Base-by-base conservation (phyloP, 1,140 invertebrate species). In the Monochamus saltuarius region DNA sequence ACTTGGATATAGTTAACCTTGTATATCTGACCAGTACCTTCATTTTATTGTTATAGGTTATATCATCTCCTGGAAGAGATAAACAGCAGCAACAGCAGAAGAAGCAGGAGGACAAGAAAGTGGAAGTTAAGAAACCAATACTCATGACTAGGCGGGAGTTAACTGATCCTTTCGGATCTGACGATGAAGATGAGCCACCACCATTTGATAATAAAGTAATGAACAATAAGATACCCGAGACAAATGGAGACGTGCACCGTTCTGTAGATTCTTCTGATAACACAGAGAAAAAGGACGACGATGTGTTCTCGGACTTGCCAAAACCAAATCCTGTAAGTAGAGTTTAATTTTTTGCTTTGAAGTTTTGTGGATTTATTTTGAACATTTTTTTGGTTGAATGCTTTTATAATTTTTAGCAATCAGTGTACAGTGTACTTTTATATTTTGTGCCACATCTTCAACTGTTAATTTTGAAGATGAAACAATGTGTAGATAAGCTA, bases 91-190 rank as follows among this genome's bases (percentile, higher is more conserved):
- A 64, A 46, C 65, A 71, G 49, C 16, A 43, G 13, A 69, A 56
- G 35, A 62, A 64, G 17, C 45, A 65, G 47, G 61, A 65, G 52
- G 56, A 62, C 17, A 72, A 70, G 39, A 69, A 70, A 46, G 36
- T 17, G 7, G 70, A 75, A 61, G 71, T 75, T 35, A 78, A 80
- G 61, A 81, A 82, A 66, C 81, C 82, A 40, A 79, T 83, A 66
- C 77, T 94, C 66, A 94, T 94, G 91, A 93, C 91, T 1, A 83
- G 90, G 61, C 87, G 91, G 55, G 90, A 95, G 78, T 81, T 92
- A 55, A 88, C 87, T 11, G 93, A 95, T 82, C 92, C 93, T 2
- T 94, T 95, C 79, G 93, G 91, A 45, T 94, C 91, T 46, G 91
- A 95, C 73, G 91, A 94, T 34, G 92, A 95, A 67, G 91, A 93